Percentiles rank a stretch among this genome's conserved stretches.
These are phyloP conservation scores for Lepeophtheirus nordmannii DNA, from an alignment of 2,888 invertebrate genomes.

Conservation along the genomic window DNA sequence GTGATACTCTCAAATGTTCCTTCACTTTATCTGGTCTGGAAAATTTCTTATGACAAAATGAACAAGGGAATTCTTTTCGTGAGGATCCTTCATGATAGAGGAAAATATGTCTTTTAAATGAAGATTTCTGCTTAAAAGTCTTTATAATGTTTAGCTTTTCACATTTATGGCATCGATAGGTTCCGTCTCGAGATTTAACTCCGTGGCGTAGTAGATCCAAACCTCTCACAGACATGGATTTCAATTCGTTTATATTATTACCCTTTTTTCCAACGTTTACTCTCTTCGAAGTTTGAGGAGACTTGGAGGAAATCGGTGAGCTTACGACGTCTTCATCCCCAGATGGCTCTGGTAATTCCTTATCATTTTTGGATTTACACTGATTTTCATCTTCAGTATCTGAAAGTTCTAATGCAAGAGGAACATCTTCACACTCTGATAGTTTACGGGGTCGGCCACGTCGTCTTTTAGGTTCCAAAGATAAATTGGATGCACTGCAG, in stretches of 20 bases:
- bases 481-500: conserved; percentile 42
- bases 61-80: conserved; percentile 79
- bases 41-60: conserved; percentile 77
- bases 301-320: not conserved
- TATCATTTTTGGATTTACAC: not conserved
- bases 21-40: conserved; percentile 88
- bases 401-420: conserved; percentile 7
- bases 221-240: conserved; percentile 70
- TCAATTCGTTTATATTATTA: conserved; percentile 36
- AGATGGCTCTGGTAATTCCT: not conserved
- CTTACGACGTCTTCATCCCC: not conserved
- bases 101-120: conserved; percentile 83
- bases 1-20: conserved; percentile 82
- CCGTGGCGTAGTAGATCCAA: conserved; percentile 77
- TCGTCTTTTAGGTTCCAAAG: conserved; percentile 71
- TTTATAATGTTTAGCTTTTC: conserved; percentile 78
- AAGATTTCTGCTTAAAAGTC: conserved; percentile 87
- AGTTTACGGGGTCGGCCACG: conserved; percentile 69
- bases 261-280: not conserved
- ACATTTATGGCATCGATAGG: conserved; percentile 81
- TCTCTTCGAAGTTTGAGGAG: conserved; percentile 8
- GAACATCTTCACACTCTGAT: conserved; percentile 60
- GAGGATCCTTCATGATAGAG: conserved; percentile 83
- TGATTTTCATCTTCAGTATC: not conserved
- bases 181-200: conserved; percentile 61